These are phyloP conservation scores for Cygnus olor DNA, from an alignment of 2,797 vertebrate genomes.

Conservation along the genomic window DNA sequence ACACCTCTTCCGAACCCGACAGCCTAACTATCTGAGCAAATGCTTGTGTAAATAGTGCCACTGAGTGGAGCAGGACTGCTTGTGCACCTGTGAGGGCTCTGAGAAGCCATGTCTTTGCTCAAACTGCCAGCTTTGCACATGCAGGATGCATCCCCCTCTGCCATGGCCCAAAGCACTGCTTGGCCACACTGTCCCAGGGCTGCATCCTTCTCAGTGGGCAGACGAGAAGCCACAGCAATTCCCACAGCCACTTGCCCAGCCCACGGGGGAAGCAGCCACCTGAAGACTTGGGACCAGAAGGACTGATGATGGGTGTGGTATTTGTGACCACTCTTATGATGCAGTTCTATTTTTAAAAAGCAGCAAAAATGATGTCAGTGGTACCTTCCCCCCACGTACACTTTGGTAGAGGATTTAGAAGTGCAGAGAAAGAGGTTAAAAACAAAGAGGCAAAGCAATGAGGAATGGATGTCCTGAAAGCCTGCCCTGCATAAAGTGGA, in stretches of 20 bases:
- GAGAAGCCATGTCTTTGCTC: not conserved
- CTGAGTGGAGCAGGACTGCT: not conserved
- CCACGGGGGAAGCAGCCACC: accelerated
- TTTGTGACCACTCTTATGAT: too few relatives aligned
- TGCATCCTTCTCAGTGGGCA: not conserved
- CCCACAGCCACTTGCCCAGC: accelerated
- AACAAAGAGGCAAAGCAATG: not conserved
- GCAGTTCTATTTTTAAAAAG: not conserved
- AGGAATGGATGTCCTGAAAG: accelerated
- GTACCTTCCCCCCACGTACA: not conserved
- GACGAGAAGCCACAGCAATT: not conserved
- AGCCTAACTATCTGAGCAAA: not conserved
- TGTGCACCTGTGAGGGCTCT: not conserved
- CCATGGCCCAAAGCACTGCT: accelerated
- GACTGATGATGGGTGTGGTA: accelerated
- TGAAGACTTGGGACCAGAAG: accelerated
- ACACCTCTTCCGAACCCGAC: not conserved
- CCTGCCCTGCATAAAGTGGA: accelerated
- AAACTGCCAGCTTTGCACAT: accelerated
- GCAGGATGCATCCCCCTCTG: accelerated
- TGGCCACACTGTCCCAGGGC: too few relatives aligned
- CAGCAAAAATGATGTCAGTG: accelerated
- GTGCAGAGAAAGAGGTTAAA: not conserved
- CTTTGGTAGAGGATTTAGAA: accelerated
- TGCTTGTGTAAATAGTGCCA: not conserved